Evolutionary conservation across 2,888 invertebrate genomes (phyloP), one percentile per base, ranked within the genome.

Genomic region (Lydus trimaculatus): DNA sequence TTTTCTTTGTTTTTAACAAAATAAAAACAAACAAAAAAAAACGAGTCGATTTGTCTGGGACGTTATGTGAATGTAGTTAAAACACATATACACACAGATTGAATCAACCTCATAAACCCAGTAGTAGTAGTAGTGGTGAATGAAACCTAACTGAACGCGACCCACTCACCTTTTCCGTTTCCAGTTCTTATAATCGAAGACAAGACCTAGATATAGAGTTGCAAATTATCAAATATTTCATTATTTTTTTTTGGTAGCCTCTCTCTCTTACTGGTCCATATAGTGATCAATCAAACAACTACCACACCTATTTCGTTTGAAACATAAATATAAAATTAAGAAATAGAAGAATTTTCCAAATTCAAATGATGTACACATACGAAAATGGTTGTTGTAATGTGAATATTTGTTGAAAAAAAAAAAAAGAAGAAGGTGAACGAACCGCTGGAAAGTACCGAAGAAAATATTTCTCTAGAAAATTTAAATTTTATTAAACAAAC

Each of bases 71-170:
- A 43, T 43, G 15, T 28, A 31, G 58, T 56, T 23, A n/a, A n/a
- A n/a, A n/a, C n/a, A n/a, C 28, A 28, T 28, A 4, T 20, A 39
- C 17, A 28, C 60, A 60, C 31, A 25, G 43, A 43, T 25, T 56
- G 58, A 59, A 36, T 43, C 61, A 65, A 58, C 65, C 61, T 61
- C 65, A 68, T 65, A 68, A 68, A 68, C 68, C 68, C 68, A 43
- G 39, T 39, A 39, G 39, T 39, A n/a, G n/a, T n/a, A n/a, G n/a
- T n/a, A 64, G 68, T 68, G 61, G 43, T 68, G 64, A 68, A 68
- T 68, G 68, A 68, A 68, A 61, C 61, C n/a, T 6, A 36, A 63
- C 63, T 36, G 36, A 58, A 61, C 68, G 68, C 68, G 68, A 68
- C 68, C 68, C 68, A 68, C 68, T 68, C 68, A 68, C 68, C 65